Percentiles rank a stretch among this genome's conserved stretches.
phyloP scores from a whole-genome alignment of 2,797 vertebrate genomes.

The Tarsius wallacei region DNA sequence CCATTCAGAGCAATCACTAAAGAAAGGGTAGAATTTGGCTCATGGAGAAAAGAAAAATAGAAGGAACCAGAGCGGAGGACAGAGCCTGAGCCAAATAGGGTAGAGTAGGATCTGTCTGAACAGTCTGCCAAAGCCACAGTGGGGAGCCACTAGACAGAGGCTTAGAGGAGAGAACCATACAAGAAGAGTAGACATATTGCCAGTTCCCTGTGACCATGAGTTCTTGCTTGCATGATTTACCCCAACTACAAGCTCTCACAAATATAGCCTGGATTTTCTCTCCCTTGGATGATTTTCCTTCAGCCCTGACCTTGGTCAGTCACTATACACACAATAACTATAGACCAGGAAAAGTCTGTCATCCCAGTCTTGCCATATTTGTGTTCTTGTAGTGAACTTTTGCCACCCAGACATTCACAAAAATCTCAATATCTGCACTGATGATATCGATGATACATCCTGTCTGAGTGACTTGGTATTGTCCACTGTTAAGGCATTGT shows the following conservation, averaged over 20 bases:
- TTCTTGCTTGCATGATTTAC: not conserved
- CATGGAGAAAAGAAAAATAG: not conserved
- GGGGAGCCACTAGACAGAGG: not conserved
- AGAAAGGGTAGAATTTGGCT: not conserved
- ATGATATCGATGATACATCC: not conserved
- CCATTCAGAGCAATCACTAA: not conserved
- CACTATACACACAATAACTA: not conserved
- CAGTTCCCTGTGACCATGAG: not conserved
- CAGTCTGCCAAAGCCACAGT: not conserved
- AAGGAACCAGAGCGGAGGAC: not conserved
- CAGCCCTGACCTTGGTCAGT: not conserved
- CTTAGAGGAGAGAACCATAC: no score
- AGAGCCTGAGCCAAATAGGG: not conserved
- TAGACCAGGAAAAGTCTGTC: not conserved
- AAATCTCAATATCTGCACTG: not conserved
- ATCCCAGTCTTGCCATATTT: not conserved
- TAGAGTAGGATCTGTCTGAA: not conserved
- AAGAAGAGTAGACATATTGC: not conserved
- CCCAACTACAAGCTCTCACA: not conserved
- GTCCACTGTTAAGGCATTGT: not conserved
- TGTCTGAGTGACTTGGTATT: not conserved
- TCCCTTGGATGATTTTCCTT: not conserved
- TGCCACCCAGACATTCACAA: not conserved
- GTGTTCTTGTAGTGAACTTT: constrained; percentile 16
- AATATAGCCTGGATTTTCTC: not conserved